A percentile compares a stretch with the other conserved stretches of the same genome.
These are phyloP conservation scores for Ceriagrion tenellum DNA, from an alignment of 2,888 invertebrate species.

Conservation along the genomic window DNA sequence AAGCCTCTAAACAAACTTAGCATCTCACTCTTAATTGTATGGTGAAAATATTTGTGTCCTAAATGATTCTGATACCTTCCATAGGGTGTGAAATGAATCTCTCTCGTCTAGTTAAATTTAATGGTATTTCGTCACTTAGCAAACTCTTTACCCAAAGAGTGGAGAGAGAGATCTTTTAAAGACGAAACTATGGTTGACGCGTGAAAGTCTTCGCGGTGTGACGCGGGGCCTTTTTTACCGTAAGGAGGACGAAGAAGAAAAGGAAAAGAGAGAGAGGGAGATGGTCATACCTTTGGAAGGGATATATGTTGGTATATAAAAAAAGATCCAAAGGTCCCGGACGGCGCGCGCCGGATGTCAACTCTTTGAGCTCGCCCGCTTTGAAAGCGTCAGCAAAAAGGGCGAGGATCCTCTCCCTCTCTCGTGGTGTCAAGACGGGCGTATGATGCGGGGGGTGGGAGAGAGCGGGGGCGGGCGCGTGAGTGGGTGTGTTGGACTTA, in stretches of 20 bases:
- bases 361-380: background rate
- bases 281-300: background rate
- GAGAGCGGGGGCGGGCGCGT: background rate
- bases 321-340: background rate
- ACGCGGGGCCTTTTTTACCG: background rate
- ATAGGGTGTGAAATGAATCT: too few species aligned
- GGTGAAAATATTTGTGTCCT: too few species aligned
- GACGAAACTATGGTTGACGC: background rate
- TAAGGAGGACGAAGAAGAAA: background rate
- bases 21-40: too few species aligned
- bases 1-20: too few species aligned
- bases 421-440: background rate
- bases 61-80: too few species aligned
- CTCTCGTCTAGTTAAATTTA: too few species aligned
- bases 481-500: background rate
- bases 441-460: slow-evolving; percentile 1
- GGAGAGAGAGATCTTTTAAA: background rate
- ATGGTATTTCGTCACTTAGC: too few species aligned
- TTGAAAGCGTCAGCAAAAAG: background rate
- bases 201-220: background rate
- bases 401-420: background rate
- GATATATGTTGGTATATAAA: background rate
- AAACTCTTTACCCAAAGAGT: too few species aligned
- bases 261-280: background rate
- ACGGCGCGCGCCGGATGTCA: slow-evolving; percentile 56